Percentiles rank a stretch among this genome's conserved stretches.
Conservation (phyloP, 2,113 vertebrate genomes). For the Lophius piscatorius region DNA sequence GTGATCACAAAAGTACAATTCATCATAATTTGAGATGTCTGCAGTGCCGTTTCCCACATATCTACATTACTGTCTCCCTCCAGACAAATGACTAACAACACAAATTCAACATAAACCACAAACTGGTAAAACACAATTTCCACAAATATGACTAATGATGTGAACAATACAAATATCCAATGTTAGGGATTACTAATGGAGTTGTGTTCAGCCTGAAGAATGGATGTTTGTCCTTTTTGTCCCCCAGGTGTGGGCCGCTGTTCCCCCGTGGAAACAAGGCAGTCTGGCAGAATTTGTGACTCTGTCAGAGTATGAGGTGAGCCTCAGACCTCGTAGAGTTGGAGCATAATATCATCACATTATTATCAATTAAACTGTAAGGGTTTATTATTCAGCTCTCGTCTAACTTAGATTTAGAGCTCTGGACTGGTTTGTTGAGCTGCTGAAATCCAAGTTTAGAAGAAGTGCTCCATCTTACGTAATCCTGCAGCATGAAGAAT, state of each 20-base stretch:
- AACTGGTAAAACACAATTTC: slow-evolving; percentile 34
- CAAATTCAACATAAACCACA: slow-evolving; percentile 24
- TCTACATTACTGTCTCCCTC: slow-evolving; percentile 23
- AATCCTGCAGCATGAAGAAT: slow-evolving; percentile 15
- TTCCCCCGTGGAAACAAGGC: slow-evolving; percentile 95
- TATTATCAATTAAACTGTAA: not conserved
- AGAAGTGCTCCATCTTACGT: slow-evolving; percentile 13
- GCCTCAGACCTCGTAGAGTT: not conserved
- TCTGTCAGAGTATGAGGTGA: slow-evolving; percentile 91
- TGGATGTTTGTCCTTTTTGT: slow-evolving; percentile 39
- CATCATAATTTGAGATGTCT: slow-evolving; percentile 6
- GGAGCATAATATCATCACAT: not conserved
- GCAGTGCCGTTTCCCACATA: slow-evolving; percentile 21
- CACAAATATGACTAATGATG: slow-evolving; percentile 21
- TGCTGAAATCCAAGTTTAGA: slow-evolving; percentile 16
- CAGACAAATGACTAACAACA: slow-evolving; percentile 11
- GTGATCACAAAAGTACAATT: too few relatives aligned
- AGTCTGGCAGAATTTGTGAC: slow-evolving; percentile 91
- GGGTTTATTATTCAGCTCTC: not conserved
- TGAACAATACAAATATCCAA: too few relatives aligned
- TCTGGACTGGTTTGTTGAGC: too few relatives aligned
- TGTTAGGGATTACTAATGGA: slow-evolving; percentile 3
- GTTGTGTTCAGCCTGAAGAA: slow-evolving; percentile 35
- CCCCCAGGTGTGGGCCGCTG: slow-evolving; percentile 90
- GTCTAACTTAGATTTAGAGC: too few relatives aligned